phyloP scores from a whole-genome alignment of 2,797 vertebrate species.

The Ispidina picta region DNA sequence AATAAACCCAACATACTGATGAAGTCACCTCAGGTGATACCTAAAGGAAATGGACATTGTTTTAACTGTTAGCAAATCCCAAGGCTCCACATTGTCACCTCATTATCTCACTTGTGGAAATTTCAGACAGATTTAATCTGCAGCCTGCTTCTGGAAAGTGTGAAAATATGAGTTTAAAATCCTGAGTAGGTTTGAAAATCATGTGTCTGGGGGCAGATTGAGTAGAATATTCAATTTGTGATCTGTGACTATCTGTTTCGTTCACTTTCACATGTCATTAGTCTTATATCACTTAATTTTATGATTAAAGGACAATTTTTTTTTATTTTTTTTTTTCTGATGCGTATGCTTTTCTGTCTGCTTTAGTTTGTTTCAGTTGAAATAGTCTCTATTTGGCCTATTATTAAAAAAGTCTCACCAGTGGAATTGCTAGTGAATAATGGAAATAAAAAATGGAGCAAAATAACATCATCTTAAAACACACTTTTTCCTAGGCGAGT shows the following conservation, averaged over 20 bases:
- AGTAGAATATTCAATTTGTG: background rate
- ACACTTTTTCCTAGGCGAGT: background rate
- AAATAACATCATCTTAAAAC: background rate
- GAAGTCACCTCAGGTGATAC: background rate
- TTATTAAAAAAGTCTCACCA: background rate
- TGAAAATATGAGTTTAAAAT: slow-evolving; percentile 30
- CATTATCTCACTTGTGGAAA: slow-evolving; percentile 14
- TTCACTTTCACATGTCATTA: background rate
- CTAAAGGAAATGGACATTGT: background rate
- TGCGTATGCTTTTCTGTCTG: background rate
- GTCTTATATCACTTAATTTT: background rate
- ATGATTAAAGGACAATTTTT: background rate
- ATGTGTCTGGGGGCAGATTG: background rate
- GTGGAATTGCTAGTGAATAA: slow-evolving; percentile 7
- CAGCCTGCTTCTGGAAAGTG: background rate
- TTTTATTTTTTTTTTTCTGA: background rate
- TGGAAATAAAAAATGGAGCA: background rate
- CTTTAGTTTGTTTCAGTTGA: slow-evolving; percentile 3
- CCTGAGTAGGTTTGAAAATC: slow-evolving; percentile 8
- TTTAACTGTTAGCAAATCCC: slow-evolving; percentile 15
- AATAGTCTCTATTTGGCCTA: background rate
- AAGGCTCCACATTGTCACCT: background rate
- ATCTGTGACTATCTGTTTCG: background rate
- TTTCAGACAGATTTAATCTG: background rate
- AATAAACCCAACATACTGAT: background rate